A percentile compares a stretch with the other conserved stretches of the same genome.
Evolutionary conservation across 2,888 invertebrate genomes (phyloP).

Genomic region (Omphaloscelis lunosa): DNA sequence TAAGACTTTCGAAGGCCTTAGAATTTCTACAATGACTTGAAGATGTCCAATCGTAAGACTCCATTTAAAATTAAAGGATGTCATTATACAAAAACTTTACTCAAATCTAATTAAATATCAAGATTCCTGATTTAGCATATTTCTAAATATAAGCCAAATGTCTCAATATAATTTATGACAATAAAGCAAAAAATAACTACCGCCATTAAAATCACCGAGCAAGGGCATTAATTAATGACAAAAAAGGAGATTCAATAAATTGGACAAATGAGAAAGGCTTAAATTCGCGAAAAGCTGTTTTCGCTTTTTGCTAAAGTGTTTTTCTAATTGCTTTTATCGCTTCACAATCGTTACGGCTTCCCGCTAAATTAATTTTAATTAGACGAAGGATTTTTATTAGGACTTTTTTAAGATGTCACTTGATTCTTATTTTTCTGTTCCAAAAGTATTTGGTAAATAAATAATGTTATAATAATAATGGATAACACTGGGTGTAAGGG

Average conservation of each 20-base stretch:
- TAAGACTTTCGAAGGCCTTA: background rate
- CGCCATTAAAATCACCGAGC: slow-evolving; percentile 26
- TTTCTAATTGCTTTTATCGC: slow-evolving; percentile 67
- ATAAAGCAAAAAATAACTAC: background rate
- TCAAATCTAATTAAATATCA: background rate
- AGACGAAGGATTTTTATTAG: slow-evolving; percentile 43
- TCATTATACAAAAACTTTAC: background rate
- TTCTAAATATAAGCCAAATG: background rate
- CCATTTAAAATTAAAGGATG: background rate
- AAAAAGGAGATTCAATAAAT: slow-evolving; percentile 56
- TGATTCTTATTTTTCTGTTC: slow-evolving; percentile 26
- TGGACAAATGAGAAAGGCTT: slow-evolving; percentile 64
- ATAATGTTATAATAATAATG: background rate
- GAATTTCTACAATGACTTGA: no score
- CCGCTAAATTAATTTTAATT: slow-evolving; percentile 59
- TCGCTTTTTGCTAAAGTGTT: slow-evolving; percentile 61
- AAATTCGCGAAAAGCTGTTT: slow-evolving; percentile 65
- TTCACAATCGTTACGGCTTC: slow-evolving; percentile 61
- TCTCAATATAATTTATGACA: accelerated
- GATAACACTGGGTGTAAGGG: background rate
- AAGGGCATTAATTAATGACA: slow-evolving; percentile 39
- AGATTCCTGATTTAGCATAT: no score
- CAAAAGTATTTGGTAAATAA: background rate
- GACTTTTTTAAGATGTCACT: slow-evolving; percentile 35
- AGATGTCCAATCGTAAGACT: background rate